Base-by-base conservation (phyloP, 64 coral and sea anemone species). In the Actinia tenebrosa region DNA sequence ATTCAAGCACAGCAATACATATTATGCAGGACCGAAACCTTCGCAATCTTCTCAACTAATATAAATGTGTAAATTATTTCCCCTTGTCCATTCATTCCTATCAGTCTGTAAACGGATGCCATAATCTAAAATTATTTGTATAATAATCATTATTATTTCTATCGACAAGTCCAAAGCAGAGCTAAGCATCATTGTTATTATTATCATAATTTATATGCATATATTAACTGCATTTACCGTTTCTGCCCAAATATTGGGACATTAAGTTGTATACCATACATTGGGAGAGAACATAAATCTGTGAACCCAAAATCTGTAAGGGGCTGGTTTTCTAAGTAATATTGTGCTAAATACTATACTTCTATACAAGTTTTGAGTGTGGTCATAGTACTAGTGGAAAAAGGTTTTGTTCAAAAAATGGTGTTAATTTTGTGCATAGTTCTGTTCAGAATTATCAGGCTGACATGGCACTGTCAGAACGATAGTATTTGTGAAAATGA, bases 141-240 rank as follows among this genome's bases (percentile, higher is more conserved):
- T 69, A 69, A 25, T 22, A 69, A 20, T n/a, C 64, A 61, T 61
- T 68, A 68, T 23, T 10, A 43, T 75, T 75, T 13, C 69, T 75
- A 75, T 75, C 26, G 8, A 75, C 69, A 75, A 75, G 69, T 20
- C 44, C 27, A 81, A 81, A 81, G 79, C 79, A 45, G 22, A 81
- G 79, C 79, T 81, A 81, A 50, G 22, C 15, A 20, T 81, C 23
- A 81, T 81, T 23, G 53, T 81, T 50, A 81, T 81, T 15, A 81
- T 81, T 81, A 66, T 66, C n/a, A 66, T 66, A 8, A 66, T 66
- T 59, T 87, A 85, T 87, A 92, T 92, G 90, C 90, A 92, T 92
- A 87, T 87, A 92, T 92, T 92, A 92, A 75, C 80, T 87, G 90
- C 90, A 92, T 87, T 86, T 92, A 92, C 90, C 61, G n/a, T 42